Evolutionary conservation across 1,140 invertebrate species (phyloP), one percentile per base, ranked within the genome.

Genomic region (Antheraea pernyi): DNA sequence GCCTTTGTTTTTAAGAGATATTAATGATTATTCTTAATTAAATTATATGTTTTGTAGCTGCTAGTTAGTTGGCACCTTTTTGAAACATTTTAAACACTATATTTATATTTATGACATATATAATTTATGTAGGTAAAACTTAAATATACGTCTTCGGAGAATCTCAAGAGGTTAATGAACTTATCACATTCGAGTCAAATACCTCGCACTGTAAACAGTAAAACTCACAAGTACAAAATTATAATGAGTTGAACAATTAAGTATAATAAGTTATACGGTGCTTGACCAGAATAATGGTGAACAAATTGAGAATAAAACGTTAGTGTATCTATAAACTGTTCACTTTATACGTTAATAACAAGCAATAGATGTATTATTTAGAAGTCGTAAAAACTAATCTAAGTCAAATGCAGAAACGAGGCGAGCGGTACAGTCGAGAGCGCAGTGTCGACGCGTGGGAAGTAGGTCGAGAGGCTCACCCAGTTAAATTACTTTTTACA

Each of bases 91-190:
- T 30, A 30, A 30, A 30, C 1, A 30, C 22, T 30, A 30, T 30
- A 30, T 30, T 30, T 4, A 30, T 30, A 30, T 30, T 4, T 30
- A 30, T 30, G 22, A 4, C 22, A 30, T 30, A 30, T 30, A 30
- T 30, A 30, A 30, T 2, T 30, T 30, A 30, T 30, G 22, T 2
- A 30, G 1, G 1, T 30, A 30, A 30, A 30, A 30, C 22, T 30
- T 30, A 30, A 30, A 42, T 42, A 42, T 42, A 42, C 13, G 30
- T 19, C 59, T 11, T 16, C 19, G 6, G 19, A 61, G 19, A 61
- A 61, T 19, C 19, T 61, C 16, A 19, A 11, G 64, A 74, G 84
- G 79, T 81, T 70, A 81, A 66, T 74, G 82, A 84, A 83, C 82
- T 66, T 68, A 46, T 59, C 62, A 63, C 42, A 58, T 63, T 46